Evolutionary conservation across 2,888 invertebrate genomes (phyloP).

Genomic region (Coenonympha arcania): DNA sequence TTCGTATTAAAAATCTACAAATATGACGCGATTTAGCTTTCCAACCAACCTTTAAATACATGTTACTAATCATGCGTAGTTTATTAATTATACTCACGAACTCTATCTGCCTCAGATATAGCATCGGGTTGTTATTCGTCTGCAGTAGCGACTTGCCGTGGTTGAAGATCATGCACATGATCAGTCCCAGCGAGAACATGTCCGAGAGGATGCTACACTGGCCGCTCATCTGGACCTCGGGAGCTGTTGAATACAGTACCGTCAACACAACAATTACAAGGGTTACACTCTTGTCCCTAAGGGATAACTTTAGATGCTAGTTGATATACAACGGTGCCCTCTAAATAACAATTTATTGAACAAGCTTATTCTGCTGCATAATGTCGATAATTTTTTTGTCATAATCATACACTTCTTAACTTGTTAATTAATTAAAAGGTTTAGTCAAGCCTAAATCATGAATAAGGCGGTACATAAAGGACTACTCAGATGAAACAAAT

Average conservation of each 20-base stretch:
- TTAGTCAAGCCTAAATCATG: no score
- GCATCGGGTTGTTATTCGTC: conserved; percentile 89
- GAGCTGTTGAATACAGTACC: conserved; percentile 77
- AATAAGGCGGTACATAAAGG: no score
- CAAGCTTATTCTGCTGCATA: no score
- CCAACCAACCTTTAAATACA: no score
- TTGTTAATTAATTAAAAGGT: no score
- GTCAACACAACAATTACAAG: conserved; percentile 15
- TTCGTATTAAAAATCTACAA: background rate
- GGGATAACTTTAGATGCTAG: no score
- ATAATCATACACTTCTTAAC: no score
- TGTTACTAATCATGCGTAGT: background rate
- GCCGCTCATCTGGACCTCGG: conserved; percentile 90
- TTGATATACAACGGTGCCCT: no score
- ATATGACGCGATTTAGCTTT: background rate
- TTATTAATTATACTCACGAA: conserved; percentile 84
- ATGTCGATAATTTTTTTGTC: no score
- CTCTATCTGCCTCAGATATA: conserved; percentile 93
- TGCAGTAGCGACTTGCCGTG: conserved; percentile 90
- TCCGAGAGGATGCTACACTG: conserved; percentile 91
- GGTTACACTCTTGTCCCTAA: no score
- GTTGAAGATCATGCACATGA: conserved; percentile 94
- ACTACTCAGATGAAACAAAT: no score
- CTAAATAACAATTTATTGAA: no score
- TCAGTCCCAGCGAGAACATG: conserved; percentile 97